Base-by-base conservation (phyloP, 2,888 invertebrate genomes). In the Meteorus colon region DNA sequence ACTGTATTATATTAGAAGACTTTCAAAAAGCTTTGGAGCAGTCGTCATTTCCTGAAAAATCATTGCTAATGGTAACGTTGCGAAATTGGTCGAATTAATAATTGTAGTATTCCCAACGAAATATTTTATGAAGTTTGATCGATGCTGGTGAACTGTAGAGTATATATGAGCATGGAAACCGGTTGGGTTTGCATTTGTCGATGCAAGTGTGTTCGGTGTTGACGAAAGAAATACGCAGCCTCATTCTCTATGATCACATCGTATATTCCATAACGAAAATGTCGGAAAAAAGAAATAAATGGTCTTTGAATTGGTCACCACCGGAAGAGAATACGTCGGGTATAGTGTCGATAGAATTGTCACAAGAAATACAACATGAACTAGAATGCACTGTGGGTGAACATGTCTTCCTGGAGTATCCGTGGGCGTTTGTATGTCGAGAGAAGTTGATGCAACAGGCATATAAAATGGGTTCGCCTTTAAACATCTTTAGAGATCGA, bases 401-500 rank as follows among this genome's bases (percentile, higher is more conserved):
- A 72, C 72, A 84, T 67, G 87, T 89, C 62, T 88, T 86, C 76
- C 83, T 88, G 70, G 89, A 89, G 82, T 88, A 86, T 78, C 89
- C 89, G 29, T 89, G 87, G 84, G 86, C 87, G 8, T 89, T 81
- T 59, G 86, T 87, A 3, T 72, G 81, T 0, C 79, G 83, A 12
- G 79, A 83, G 16, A 67, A 51, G 3, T 79, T 86, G 16, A 66
- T 60, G 6, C 81, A 73, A 5, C 16, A 82, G 4, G 77, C 82
- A 4, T 63, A 60, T 6, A 79, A 78, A 41, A 63, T 45, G 5
- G 80, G 75, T 19, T 86, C 88, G 4, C 73, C 81, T 4, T 41
- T 89, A 16, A 78, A 83, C 0, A 24, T 66, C 14, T 76, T 81
- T 55, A 74, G 34, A 10, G 83, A 84, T 3, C 75, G 70, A 16